Conservation (phyloP, 2,113 vertebrate species). For the Urocynchramus pylzowi region DNA sequence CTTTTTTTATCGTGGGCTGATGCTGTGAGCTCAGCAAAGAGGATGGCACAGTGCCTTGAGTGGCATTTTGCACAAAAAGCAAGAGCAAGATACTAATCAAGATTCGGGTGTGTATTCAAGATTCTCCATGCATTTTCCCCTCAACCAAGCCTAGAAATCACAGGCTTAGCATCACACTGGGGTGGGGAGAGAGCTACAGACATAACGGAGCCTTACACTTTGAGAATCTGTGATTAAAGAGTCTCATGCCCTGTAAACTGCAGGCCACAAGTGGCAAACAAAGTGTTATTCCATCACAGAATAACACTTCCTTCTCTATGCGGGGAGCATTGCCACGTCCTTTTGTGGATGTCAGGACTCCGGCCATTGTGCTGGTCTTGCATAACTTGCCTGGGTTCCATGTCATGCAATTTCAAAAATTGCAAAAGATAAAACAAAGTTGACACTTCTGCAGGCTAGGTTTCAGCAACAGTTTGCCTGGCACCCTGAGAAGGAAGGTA, state of each 20-base stretch:
- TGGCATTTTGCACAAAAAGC: neutral
- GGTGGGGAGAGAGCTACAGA: neutral
- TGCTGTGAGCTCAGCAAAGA: constrained; percentile 7
- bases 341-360: neutral
- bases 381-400: neutral
- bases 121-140: neutral
- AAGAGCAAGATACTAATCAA: neutral
- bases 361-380: neutral
- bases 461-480: neutral
- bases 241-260: neutral
- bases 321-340: neutral
- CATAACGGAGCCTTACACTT: neutral
- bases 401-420: neutral
- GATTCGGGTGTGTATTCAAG: neutral
- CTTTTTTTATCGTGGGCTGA: neutral
- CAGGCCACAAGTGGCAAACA: neutral
- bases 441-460: neutral
- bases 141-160: neutral
- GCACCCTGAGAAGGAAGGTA: neutral
- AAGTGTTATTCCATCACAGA: neutral
- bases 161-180: neutral
- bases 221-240: neutral
- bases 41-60: neutral
- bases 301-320: neutral
- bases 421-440: neutral